Evolutionary conservation across 2,113 vertebrate genomes (phyloP).

Genomic region (Grallaria varia): DNA sequence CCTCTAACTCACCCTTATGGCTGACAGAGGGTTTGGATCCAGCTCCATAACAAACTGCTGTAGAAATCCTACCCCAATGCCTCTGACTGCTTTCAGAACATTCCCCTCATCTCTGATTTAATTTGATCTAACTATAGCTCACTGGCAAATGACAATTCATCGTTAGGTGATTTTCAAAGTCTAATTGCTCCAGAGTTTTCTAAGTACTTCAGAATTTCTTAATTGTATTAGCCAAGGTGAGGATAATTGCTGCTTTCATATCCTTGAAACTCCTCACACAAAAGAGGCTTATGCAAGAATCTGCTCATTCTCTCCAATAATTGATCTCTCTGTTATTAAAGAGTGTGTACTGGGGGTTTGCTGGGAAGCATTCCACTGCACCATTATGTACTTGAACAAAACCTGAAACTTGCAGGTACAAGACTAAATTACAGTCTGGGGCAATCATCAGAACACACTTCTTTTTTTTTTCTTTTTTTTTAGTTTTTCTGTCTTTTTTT

Average conservation of each 20-base stretch:
- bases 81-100: background rate
- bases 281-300: slow-evolving; percentile 63
- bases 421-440: slow-evolving; percentile 59
- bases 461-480: no score
- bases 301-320: slow-evolving; percentile 50
- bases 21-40: background rate
- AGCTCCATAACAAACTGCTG: background rate
- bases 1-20: background rate
- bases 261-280: slow-evolving; percentile 48
- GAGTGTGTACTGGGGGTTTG: slow-evolving; percentile 1
- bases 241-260: slow-evolving; percentile 65
- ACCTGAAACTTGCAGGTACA: slow-evolving; percentile 50
- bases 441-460: background rate
- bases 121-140: slow-evolving; percentile 42
- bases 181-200: slow-evolving; percentile 45
- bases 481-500: no score
- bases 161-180: slow-evolving; percentile 44
- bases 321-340: slow-evolving; percentile 68
- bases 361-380: slow-evolving; percentile 54
- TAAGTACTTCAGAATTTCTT: slow-evolving; percentile 49
- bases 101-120: background rate
- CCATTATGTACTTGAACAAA: slow-evolving; percentile 60
- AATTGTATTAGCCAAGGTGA: slow-evolving; percentile 66
- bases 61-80: background rate
- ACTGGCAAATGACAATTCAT: slow-evolving; percentile 6